Conservation (phyloP, 2,888 invertebrate genomes). For the Lochmaea capreae region DNA sequence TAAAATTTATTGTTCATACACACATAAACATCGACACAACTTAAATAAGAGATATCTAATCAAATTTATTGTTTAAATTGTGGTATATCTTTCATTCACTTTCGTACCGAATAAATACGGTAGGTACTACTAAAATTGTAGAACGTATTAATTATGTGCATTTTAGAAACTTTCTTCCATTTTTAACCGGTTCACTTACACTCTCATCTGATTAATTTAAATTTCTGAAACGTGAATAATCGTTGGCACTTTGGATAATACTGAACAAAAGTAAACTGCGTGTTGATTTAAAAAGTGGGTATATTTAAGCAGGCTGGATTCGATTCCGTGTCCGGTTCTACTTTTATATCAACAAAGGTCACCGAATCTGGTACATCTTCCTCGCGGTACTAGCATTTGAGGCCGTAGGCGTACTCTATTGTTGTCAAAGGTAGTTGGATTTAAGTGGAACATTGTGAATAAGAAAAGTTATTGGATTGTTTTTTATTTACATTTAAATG, state of each 20-base stretch:
- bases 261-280: neutral
- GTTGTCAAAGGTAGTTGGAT: neutral
- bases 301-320: neutral
- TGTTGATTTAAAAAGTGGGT: constrained; percentile 18
- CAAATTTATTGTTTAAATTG: too few species aligned
- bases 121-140: too few species aligned
- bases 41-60: too few species aligned
- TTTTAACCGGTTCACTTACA: neutral
- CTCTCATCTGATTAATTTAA: constrained; percentile 13
- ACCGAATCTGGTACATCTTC: constrained; percentile 35
- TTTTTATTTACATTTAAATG: too few species aligned
- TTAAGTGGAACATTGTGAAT: neutral
- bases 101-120: too few species aligned
- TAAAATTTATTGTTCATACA: too few species aligned
- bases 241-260: neutral
- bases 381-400: neutral
- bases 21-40: too few species aligned
- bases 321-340: constrained; percentile 37
- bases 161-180: neutral
- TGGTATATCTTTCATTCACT: too few species aligned
- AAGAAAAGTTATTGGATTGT: neutral
- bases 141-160: too few species aligned
- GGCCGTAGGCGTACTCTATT: neutral
- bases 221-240: constrained; percentile 4
- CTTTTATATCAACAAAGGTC: constrained; percentile 25